phyloP scores from a whole-genome alignment of 2,797 vertebrate genomes.

The Pampus argenteus region DNA sequence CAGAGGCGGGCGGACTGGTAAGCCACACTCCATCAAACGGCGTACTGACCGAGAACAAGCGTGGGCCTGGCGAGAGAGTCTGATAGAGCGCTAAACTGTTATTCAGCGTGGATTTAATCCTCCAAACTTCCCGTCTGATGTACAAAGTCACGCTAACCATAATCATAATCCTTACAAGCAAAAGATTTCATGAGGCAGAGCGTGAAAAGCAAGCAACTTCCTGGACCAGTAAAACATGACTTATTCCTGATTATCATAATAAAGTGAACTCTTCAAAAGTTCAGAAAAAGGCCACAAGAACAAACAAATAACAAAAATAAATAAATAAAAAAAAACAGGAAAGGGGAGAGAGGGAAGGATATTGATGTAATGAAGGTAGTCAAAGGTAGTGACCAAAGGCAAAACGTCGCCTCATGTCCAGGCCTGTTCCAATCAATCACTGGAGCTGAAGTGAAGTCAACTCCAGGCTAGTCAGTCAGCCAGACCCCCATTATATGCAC shows the following conservation, averaged over 20 bases:
- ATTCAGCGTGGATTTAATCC: conserved; percentile 22
- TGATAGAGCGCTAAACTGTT: conserved; percentile 25
- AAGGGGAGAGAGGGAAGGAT: conserved; percentile 42
- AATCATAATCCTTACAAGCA: not conserved
- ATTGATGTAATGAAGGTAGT: conserved; percentile 81
- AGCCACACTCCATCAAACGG: conserved; percentile 52
- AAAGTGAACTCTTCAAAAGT: conserved; percentile 68
- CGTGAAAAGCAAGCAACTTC: conserved; percentile 20
- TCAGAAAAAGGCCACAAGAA: conserved; percentile 61
- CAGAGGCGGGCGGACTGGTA: conserved; percentile 60
- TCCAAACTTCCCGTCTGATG: conserved; percentile 26
- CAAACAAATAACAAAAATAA: conserved; percentile 50
- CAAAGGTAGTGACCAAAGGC: conserved; percentile 88
- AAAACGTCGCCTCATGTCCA: conserved; percentile 79
- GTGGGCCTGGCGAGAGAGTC: conserved; percentile 31
- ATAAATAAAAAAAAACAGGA: conserved; percentile 26
- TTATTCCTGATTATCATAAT: conserved; percentile 42
- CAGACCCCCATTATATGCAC: conserved; percentile 49
- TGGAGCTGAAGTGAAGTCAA: conserved; percentile 81
- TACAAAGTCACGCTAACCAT: conserved; percentile 3
- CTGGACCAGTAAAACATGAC: conserved; percentile 14
- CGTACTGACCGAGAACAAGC: conserved; percentile 71
- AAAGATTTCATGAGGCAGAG: conserved; percentile 13
- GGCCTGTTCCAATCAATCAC: conserved; percentile 83
- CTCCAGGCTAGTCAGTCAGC: conserved; percentile 78